Evolutionary conservation across 2,888 invertebrate genomes (phyloP).

Genomic region (Ophion ellenae): DNA sequence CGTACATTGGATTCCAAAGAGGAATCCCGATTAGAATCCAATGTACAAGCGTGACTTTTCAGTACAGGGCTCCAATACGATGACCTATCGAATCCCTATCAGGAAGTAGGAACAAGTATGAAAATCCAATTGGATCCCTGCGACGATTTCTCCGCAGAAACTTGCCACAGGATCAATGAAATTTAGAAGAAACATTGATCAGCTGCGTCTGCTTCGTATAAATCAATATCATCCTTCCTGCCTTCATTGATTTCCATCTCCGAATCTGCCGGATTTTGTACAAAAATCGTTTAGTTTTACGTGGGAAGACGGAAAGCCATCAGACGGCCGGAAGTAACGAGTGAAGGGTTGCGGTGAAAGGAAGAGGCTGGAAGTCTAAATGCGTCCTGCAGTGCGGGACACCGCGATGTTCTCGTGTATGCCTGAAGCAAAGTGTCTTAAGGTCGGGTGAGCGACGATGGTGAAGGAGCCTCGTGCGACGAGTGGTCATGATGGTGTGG

Average conservation of each 20-base stretch:
- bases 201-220: no score
- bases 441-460: slow-evolving; percentile 17
- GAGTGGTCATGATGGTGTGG: slow-evolving; percentile 33
- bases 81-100: no score
- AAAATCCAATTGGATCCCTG: no score
- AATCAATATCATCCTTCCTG: no score
- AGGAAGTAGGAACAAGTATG: no score
- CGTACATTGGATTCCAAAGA: no score
- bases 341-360: slow-evolving; percentile 44
- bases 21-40: no score
- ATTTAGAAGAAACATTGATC: no score
- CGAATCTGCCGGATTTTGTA: no score
- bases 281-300: not conserved
- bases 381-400: slow-evolving; percentile 36
- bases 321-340: slow-evolving; percentile 36
- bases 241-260: no score
- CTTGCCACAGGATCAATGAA: not conserved
- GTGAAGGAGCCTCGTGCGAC: slow-evolving; percentile 56
- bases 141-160: not conserved
- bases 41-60: no score
- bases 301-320: slow-evolving; percentile 45
- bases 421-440: slow-evolving; percentile 43
- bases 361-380: slow-evolving; percentile 16
- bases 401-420: slow-evolving; percentile 43
- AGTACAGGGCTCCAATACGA: no score